Conservation (phyloP, 1,140 invertebrate genomes). For the Brachionus paranguensis region DNA sequence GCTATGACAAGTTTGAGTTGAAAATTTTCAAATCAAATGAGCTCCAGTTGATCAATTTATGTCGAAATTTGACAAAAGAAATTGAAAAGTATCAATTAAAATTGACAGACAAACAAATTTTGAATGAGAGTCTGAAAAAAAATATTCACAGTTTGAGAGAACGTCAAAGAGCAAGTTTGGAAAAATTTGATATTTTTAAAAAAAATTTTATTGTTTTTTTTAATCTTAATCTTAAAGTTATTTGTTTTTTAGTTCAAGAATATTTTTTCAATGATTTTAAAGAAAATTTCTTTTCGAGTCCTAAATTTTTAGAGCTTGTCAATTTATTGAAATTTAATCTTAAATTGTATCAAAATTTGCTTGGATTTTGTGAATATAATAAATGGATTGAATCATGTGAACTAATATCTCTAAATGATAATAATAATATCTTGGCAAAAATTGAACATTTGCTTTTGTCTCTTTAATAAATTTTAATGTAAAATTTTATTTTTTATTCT, state of each 20-base stretch:
- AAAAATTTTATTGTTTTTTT: not conserved
- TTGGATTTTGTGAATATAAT: not conserved
- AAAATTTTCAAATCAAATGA: conserved; percentile 8
- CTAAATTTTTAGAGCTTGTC: not conserved
- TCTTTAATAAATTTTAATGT: not conserved
- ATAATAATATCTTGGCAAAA: not conserved
- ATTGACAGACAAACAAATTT: not conserved
- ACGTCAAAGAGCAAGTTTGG: not conserved
- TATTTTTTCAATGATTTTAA: not conserved
- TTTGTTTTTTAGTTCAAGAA: not conserved
- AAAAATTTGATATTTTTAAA: not conserved
- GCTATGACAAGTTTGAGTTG: not conserved
- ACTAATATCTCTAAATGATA: not conserved
- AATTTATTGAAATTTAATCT: not conserved
- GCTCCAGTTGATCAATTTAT: not conserved
- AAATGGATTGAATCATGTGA: not conserved
- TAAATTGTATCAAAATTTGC: not conserved
- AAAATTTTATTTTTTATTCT: no score
- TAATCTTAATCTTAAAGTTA: not conserved
- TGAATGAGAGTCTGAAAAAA: not conserved
- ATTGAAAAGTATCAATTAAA: not conserved
- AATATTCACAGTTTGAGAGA: not conserved
- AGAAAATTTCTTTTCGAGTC: not conserved
- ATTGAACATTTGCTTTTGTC: not conserved
- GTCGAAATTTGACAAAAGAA: not conserved